phyloP scores from a whole-genome alignment of 1,140 invertebrate genomes.

The Holotrichia oblita region DNA sequence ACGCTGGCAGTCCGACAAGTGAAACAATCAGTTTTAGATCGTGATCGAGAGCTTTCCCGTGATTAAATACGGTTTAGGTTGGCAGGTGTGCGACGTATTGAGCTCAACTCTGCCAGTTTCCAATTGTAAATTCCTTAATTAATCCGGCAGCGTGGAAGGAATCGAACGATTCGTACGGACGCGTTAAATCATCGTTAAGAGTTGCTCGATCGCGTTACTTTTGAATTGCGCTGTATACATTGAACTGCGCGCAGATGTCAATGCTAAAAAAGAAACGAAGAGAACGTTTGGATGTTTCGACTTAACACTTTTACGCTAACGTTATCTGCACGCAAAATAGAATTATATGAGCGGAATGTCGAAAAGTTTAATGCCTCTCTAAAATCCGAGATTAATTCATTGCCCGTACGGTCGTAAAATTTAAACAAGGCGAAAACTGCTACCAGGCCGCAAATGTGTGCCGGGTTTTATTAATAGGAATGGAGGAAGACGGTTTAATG shows the following conservation, averaged over 20 bases:
- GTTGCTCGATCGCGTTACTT: no score
- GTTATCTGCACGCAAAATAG: no score
- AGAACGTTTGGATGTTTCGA: no score
- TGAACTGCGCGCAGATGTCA: no score
- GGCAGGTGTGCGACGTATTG: not conserved
- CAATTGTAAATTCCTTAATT: conserved; percentile 5
- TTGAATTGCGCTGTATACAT: no score
- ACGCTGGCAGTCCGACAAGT: not conserved
- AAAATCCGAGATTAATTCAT: not conserved
- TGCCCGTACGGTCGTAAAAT: conserved; percentile 9
- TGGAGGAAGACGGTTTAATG: not conserved
- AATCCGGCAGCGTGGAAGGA: not conserved
- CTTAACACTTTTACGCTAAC: no score
- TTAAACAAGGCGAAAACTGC: conserved; percentile 12
- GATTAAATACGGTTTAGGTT: not conserved
- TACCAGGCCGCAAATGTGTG: not conserved
- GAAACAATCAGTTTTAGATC: conserved; percentile 14
- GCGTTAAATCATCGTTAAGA: no score
- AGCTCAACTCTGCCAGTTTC: not conserved
- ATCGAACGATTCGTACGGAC: no score
- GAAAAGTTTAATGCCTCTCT: not conserved
- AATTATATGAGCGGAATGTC: not conserved
- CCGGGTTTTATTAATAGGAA: not conserved
- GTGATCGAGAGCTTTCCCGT: not conserved
- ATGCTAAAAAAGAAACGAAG: no score